A percentile compares a stretch with the other conserved stretches of the same genome.
Conservation (phyloP, 2,888 invertebrate species). For the Athalia cordata region DNA sequence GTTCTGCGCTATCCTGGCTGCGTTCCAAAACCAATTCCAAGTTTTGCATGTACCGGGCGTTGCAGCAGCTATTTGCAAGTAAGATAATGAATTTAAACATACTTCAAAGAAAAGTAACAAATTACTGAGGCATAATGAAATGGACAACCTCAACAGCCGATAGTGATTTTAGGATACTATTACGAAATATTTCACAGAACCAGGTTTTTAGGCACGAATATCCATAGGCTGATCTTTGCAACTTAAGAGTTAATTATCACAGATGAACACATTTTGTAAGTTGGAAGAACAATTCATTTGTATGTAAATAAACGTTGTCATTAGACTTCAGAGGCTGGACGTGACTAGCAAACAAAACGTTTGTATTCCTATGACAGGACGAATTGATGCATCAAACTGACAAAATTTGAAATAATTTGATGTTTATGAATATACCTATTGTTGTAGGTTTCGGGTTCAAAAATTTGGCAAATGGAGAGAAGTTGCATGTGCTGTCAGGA, state of each 20-base stretch:
- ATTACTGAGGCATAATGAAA: too few species aligned
- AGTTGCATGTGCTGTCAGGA: constrained; percentile 97
- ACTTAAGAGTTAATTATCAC: not conserved
- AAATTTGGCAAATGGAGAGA: constrained; percentile 97
- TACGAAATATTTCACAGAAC: too few species aligned
- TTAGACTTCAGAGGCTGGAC: not conserved
- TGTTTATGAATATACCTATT: constrained; percentile 52
- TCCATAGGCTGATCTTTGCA: not conserved
- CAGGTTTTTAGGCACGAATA: too few species aligned
- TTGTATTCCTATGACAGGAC: not conserved
- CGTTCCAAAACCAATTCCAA: constrained; percentile 93
- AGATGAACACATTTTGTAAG: constrained; percentile 13
- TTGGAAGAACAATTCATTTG: constrained; percentile 4
- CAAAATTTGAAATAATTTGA: not conserved
- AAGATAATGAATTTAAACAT: constrained; percentile 52
- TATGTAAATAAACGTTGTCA: constrained; percentile 7
- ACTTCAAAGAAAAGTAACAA: too few species aligned
- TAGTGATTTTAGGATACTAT: too few species aligned
- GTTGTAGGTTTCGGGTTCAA: constrained; percentile 91
- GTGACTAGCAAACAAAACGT: not conserved
- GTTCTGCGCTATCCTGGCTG: constrained; percentile 94
- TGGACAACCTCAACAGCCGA: too few species aligned
- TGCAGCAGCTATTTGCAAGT: constrained; percentile 96
- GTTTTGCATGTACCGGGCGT: constrained; percentile 93
- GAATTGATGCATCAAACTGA: not conserved